These are phyloP conservation scores for Drosophila virilis DNA, from an alignment of 1,140 invertebrate species.

Conservation along the genomic window DNA sequence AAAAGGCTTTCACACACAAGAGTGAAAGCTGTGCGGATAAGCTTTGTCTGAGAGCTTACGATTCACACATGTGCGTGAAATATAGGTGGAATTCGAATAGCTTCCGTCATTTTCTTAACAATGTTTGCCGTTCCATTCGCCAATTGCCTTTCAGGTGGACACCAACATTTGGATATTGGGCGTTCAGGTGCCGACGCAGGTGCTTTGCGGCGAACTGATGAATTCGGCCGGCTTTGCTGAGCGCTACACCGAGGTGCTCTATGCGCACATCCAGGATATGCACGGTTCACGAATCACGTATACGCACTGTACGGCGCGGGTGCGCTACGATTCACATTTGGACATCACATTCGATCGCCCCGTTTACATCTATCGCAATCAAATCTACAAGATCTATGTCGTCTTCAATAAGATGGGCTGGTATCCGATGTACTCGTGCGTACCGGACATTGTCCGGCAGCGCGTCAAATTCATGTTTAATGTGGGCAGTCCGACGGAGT, in stretches of 20 bases:
- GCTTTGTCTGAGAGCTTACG: too few relatives aligned
- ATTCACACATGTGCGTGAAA: too few relatives aligned
- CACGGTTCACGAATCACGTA: conserved; percentile 91
- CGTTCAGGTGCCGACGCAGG: conserved; percentile 87
- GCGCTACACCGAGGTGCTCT: conserved; percentile 90
- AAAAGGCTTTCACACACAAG: too few relatives aligned
- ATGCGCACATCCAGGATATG: conserved; percentile 91
- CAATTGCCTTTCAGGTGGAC: conserved; percentile 86
- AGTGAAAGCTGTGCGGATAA: too few relatives aligned
- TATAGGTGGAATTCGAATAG: too few relatives aligned
- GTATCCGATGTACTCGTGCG: conserved; percentile 90
- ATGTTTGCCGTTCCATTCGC: not conserved
- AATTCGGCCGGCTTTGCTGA: conserved; percentile 79
- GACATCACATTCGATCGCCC: conserved; percentile 92
- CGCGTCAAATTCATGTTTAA: conserved; percentile 90
- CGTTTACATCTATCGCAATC: conserved; percentile 90
- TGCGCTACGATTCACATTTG: conserved; percentile 87
- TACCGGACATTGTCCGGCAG: conserved; percentile 87
- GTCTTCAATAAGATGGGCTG: conserved; percentile 92
- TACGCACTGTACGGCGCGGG: conserved; percentile 91
- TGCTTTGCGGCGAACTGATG: conserved; percentile 85
- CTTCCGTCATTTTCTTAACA: too few relatives aligned
- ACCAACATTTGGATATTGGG: conserved; percentile 91
- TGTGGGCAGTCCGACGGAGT: conserved; percentile 88
- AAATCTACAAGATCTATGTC: conserved; percentile 91